Evolutionary conservation across 2,888 invertebrate species (phyloP).

Genomic region (Polia nebulosa): DNA sequence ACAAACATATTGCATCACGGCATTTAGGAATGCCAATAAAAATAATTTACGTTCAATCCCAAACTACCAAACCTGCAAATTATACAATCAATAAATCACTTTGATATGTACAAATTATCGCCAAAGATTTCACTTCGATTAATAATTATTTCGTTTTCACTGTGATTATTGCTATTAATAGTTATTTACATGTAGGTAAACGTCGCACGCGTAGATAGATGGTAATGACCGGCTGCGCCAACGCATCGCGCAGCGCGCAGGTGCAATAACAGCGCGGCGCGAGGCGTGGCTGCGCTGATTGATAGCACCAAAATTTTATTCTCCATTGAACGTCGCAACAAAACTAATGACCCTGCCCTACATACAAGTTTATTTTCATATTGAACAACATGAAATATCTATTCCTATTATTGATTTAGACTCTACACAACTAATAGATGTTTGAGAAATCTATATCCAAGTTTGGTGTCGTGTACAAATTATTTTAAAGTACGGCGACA

Average conservation of each 20-base stretch:
- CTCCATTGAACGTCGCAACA: constrained; percentile 42
- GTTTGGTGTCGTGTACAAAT: constrained; percentile 63
- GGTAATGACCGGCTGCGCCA: constrained; percentile 69
- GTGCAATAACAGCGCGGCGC: constrained; percentile 58
- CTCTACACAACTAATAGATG: constrained; percentile 50
- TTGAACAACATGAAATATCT: constrained; percentile 53
- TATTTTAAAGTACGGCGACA: constrained; percentile 62
- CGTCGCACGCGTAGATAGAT: constrained; percentile 68
- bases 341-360: constrained; percentile 52
- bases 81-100: constrained; percentile 67
- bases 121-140: constrained; percentile 72
- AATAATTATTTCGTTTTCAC: constrained; percentile 76
- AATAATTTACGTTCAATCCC: constrained; percentile 52
- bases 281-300: constrained; percentile 54
- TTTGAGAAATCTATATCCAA: constrained; percentile 62
- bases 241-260: constrained; percentile 66
- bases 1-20: constrained; percentile 39
- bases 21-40: constrained; percentile 49
- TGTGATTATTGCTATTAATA: constrained; percentile 74
- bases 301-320: constrained; percentile 54
- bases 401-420: constrained; percentile 59
- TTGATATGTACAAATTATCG: constrained; percentile 64
- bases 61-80: constrained; percentile 58
- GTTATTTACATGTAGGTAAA: constrained; percentile 71
- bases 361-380: constrained; percentile 42